Percentiles rank a stretch among this genome's conserved stretches.
These are phyloP conservation scores for Eretmodus cyanostictus DNA, from an alignment of 2,113 vertebrate genomes.

Conservation along the genomic window DNA sequence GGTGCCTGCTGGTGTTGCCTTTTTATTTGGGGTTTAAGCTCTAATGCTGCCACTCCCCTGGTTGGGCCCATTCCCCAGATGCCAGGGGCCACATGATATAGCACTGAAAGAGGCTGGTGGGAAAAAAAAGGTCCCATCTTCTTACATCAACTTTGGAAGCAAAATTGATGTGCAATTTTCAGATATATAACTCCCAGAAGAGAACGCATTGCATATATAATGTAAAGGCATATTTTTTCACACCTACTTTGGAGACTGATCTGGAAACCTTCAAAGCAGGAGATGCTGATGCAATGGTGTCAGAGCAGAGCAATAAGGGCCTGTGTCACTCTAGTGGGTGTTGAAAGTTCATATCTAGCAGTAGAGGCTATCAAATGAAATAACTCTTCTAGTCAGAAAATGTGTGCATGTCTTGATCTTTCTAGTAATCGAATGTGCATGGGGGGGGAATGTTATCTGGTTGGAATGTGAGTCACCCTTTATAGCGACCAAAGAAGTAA, in stretches of 20 bases:
- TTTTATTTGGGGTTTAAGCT: constrained; percentile 55
- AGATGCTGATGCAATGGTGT: constrained; percentile 60
- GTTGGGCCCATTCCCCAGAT: constrained; percentile 46
- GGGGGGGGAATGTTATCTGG: not conserved
- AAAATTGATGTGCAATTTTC: not conserved
- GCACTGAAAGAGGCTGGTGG: not conserved
- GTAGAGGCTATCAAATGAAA: not conserved
- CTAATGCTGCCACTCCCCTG: constrained; percentile 36
- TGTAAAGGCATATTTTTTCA: not conserved
- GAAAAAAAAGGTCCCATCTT: not conserved
- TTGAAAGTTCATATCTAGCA: constrained; percentile 37
- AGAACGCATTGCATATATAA: not conserved
- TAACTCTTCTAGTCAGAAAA: not conserved
- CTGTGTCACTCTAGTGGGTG: constrained; percentile 71
- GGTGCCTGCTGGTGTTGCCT: constrained; percentile 37
- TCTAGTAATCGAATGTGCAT: not conserved
- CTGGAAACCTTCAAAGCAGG: constrained; percentile 68
- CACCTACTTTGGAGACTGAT: not conserved
- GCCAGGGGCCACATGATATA: constrained; percentile 24
- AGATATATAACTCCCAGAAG: not conserved
- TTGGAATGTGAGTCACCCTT: not conserved
- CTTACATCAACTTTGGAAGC: not conserved
- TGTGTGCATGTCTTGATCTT: not conserved
- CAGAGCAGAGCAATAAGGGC: constrained; percentile 76
- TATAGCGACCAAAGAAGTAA: not conserved